Evolutionary conservation across 2,797 vertebrate species (phyloP).

Genomic region (Squalus acanthias): DNA sequence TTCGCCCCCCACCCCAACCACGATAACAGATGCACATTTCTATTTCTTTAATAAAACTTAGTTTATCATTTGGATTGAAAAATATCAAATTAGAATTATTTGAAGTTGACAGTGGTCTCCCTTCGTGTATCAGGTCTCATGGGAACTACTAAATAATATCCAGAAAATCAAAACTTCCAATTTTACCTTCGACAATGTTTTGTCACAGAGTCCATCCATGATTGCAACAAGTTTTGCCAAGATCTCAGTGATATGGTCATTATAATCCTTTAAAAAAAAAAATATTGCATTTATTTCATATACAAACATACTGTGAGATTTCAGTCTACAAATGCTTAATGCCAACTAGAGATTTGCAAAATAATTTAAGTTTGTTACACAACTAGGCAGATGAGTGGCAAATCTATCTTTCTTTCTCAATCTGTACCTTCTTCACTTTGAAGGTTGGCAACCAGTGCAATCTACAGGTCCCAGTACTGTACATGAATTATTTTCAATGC

Average conservation of each 20-base stretch:
- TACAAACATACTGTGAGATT: background rate
- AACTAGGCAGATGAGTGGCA: background rate
- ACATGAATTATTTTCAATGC: background rate
- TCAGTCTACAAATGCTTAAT: background rate
- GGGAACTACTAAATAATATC: background rate
- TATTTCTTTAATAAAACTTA: background rate
- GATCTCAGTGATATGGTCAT: slow-evolving; percentile 91
- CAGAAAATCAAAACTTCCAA: background rate
- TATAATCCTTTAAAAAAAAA: slow-evolving; percentile 79
- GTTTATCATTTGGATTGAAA: background rate
- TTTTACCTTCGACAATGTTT: slow-evolving; percentile 83
- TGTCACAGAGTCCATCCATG: slow-evolving; percentile 96
- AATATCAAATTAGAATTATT: background rate
- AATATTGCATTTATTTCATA: background rate
- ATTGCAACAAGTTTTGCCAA: slow-evolving; percentile 94
- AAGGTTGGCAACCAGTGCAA: background rate
- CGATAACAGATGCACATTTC: background rate
- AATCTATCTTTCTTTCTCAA: background rate
- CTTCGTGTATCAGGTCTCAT: background rate
- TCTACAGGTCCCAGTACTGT: background rate
- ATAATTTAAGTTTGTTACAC: background rate
- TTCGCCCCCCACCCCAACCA: background rate
- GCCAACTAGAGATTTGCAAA: background rate
- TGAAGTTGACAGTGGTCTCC: background rate
- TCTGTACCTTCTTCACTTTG: background rate